These are phyloP conservation scores for Paraplagusia blochii DNA, from an alignment of 2,113 vertebrate species.

Conservation along the genomic window DNA sequence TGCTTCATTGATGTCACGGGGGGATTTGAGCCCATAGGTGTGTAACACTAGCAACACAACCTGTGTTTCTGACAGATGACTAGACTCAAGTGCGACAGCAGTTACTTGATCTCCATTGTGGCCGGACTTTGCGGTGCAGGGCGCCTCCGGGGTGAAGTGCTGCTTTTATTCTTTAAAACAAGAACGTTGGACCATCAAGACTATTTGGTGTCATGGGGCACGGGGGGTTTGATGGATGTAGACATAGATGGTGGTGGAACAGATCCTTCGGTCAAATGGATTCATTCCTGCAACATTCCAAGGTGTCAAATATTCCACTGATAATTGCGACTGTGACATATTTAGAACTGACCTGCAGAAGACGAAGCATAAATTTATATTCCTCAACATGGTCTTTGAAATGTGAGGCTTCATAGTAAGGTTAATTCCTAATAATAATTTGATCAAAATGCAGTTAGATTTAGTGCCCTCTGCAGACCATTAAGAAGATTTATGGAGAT, in stretches of 20 bases:
- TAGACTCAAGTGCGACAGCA: conserved; percentile 21
- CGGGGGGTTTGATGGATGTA: conserved; percentile 29
- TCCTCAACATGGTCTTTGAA: no score
- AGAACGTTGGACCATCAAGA: conserved; percentile 35
- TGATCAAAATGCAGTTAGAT: conserved; percentile 12
- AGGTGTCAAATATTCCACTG: conserved; percentile 13
- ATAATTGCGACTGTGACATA: conserved; percentile 15
- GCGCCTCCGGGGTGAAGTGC: conserved; percentile 1
- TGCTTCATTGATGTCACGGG: conserved; percentile 46
- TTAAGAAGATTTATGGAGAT: conserved; percentile 50
- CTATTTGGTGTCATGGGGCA: conserved; percentile 45
- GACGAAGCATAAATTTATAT: no score
- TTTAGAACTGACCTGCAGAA: conserved; percentile 5
- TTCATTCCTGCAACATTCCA: conserved; percentile 55
- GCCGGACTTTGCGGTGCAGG: conserved; percentile 23
- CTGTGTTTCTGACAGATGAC: conserved; percentile 32
- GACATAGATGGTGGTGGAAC: conserved; percentile 8
- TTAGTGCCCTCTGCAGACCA: conserved; percentile 24
- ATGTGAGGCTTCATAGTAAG: no score
- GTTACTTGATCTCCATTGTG: conserved; percentile 48
- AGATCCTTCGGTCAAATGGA: conserved; percentile 30
- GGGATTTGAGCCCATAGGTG: conserved; percentile 45
- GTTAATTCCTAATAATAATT: no score
- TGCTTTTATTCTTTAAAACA: conserved; percentile 23
- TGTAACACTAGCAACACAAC: conserved; percentile 40